Evolutionary conservation across 2,888 invertebrate genomes (phyloP).

Genomic region (Parnassius orleans): DNA sequence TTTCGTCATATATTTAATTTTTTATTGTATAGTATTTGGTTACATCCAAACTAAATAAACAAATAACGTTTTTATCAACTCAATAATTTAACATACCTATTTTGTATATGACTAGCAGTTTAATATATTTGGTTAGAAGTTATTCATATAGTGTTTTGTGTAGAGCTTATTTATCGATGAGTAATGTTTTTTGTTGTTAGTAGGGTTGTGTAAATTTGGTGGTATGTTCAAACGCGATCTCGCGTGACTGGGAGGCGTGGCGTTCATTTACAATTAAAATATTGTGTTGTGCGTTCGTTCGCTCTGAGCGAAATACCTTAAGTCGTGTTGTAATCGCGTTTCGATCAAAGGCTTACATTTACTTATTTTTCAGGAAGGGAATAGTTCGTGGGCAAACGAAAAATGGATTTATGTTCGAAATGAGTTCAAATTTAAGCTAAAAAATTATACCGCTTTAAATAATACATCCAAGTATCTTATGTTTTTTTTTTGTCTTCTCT

Average conservation of each 20-base stretch:
- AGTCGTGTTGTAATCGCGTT: constrained; percentile 30
- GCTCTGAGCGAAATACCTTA: constrained; percentile 26
- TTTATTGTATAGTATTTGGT: no score
- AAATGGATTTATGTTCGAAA: no score
- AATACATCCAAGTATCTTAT: no score
- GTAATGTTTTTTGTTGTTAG: constrained; percentile 39
- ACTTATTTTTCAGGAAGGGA: constrained; percentile 28
- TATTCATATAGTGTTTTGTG: constrained; percentile 32
- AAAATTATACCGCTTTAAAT: no score
- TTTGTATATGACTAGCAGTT: background rate
- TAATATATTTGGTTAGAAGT: constrained; percentile 7
- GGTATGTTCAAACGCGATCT: constrained; percentile 67
- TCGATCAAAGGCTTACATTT: constrained; percentile 41
- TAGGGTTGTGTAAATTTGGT: constrained; percentile 36
- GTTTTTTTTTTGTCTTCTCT: no score
- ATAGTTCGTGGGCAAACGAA: background rate
- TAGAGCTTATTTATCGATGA: constrained; percentile 46
- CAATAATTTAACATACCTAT: background rate
- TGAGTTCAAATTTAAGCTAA: no score
- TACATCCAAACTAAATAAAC: no score
- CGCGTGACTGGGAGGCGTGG: constrained; percentile 74
- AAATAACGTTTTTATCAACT: no score
- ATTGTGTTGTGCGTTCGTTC: constrained; percentile 50
- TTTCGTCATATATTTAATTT: background rate
- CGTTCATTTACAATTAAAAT: constrained; percentile 74